Evolutionary conservation across 2,797 vertebrate species (phyloP).

Genomic region (Pseudomugil tenellus): DNA sequence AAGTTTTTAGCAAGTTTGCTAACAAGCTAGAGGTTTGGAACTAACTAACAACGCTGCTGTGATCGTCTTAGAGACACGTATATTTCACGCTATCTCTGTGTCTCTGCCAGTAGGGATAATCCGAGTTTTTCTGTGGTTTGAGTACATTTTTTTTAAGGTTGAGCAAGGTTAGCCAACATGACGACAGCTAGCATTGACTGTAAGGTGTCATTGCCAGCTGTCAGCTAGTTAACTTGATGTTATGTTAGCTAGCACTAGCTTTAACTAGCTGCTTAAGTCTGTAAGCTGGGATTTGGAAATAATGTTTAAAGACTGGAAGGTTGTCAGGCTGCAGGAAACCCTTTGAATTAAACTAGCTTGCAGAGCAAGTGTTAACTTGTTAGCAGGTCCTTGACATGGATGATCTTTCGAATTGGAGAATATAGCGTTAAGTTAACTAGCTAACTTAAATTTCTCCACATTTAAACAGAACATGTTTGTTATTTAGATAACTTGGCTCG

Average conservation of each 20-base stretch:
- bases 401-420: background rate
- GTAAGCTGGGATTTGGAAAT: conserved; percentile 70
- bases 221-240: conserved; percentile 62
- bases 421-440: background rate
- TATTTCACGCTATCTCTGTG: background rate
- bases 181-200: conserved; percentile 49
- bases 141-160: conserved; percentile 19
- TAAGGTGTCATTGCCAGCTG: conserved; percentile 47
- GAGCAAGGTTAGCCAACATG: conserved; percentile 39
- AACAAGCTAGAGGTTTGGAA: conserved; percentile 50
- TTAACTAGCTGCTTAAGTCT: conserved; percentile 52
- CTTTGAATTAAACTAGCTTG: conserved; percentile 20
- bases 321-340: conserved; percentile 23
- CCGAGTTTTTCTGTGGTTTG: background rate
- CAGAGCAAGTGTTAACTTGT: conserved; percentile 19
- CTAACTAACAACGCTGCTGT: conserved; percentile 8
- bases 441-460: background rate
- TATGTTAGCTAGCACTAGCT: conserved; percentile 40
- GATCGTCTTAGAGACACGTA: background rate
- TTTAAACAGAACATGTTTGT: background rate
- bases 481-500: background rate
- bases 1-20: conserved; percentile 83
- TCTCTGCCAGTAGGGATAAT: background rate
- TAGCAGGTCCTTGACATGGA: conserved; percentile 11
- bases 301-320: conserved; percentile 23